Evolutionary conservation across 2,113 vertebrate species (phyloP), one percentile per base, ranked within the genome.

Genomic region (Istiophorus platypterus): DNA sequence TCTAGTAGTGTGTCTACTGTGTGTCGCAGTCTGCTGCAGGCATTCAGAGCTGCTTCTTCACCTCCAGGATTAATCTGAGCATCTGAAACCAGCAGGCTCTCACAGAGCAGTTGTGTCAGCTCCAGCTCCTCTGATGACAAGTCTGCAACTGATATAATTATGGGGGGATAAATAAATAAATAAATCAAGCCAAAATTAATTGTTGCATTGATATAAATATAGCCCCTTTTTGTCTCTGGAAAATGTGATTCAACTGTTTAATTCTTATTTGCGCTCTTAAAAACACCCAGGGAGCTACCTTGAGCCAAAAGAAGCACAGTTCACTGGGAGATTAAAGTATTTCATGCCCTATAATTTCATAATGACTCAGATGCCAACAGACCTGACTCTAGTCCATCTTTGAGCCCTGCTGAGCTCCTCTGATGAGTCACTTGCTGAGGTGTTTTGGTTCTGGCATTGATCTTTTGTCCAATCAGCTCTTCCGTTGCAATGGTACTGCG

Each of bases 81-180:
- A 10, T 97, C 97, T 0, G 97, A 95, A 72, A 96, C 95, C 54
- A 99, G 95, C 78, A 97, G 85, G 82, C 97, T 99, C 88, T 99
- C 98, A 70, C 96, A 96, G 34, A 99, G 90, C 26, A 95, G 69
- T 2, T 98, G 96, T 51, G 96, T 97, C 78, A 97, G 75, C 63
- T 97, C 97, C 27, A 95, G 81, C n/a, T 95, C 94, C 68, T 98
- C 92, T 18, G 78, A 58, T 49, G 91, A 84, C 57, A 89, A 29
- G 42, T 93, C 89, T 59, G 84, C 73, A 13, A 90, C 72, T 42
- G 78, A 88, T 39, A 92, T 81, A 39, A 87, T 85, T 89, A 20
- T 11, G 0, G n/a, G n/a, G 22, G 27, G 12, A 47, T 57, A 17
- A 7, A 7, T 26, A 14, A 58, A 47, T 41, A 17, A 15, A 34